These are phyloP conservation scores for Microcebus ravelobensis DNA, from an alignment of 2,113 vertebrate species.

Conservation along the genomic window DNA sequence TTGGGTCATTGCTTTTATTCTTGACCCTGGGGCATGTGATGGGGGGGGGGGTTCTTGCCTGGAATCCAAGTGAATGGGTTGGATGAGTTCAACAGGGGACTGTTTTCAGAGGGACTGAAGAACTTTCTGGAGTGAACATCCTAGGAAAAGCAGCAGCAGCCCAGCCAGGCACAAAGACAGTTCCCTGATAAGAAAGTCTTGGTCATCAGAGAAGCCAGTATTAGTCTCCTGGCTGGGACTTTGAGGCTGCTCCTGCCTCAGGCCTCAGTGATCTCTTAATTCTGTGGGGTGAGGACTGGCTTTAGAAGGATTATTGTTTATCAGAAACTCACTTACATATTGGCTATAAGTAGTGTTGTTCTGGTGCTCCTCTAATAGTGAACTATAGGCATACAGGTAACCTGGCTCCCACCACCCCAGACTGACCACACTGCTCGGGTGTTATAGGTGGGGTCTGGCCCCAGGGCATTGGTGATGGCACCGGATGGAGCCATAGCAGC, in stretches of 20 bases:
- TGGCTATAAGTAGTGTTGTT: neutral
- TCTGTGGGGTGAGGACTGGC: neutral
- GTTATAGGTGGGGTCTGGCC: neutral
- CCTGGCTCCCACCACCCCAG: neutral
- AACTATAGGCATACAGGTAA: neutral
- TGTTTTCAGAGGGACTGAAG: neutral
- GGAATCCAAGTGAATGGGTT: neutral
- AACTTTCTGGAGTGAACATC: neutral
- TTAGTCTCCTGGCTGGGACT: neutral
- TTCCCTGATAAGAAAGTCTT: neutral
- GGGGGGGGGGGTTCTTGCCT: neutral
- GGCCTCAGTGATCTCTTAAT: neutral
- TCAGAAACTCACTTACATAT: neutral
- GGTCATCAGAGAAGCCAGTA: neutral
- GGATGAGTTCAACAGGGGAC: neutral
- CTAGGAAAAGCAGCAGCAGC: neutral
- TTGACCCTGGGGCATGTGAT: neutral
- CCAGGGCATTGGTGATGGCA: neutral
- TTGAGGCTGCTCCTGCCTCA: neutral
- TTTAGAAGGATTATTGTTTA: neutral
- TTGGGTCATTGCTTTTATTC: neutral
- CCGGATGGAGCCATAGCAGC: too few relatives aligned
- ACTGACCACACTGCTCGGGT: fast-evolving
- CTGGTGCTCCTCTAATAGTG: neutral
- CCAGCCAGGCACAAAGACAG: neutral